A percentile compares a stretch with the other conserved stretches of the same genome.
Evolutionary conservation across 2,113 vertebrate species (phyloP).

Genomic region (Mirounga angustirostris): DNA sequence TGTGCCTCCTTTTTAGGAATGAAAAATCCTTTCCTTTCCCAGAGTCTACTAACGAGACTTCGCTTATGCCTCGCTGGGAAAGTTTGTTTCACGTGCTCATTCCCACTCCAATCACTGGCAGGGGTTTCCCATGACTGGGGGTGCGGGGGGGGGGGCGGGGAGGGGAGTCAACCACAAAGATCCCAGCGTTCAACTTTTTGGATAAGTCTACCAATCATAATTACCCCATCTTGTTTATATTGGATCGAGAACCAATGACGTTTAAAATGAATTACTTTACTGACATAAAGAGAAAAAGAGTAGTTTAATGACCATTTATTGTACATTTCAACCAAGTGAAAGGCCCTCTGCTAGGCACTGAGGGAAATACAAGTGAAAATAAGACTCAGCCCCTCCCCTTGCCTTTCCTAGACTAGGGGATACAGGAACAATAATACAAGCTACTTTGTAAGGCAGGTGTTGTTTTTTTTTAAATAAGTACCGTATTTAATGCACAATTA

Average conservation of each 20-base stretch:
- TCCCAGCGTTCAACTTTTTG: neutral
- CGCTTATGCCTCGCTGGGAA: neutral
- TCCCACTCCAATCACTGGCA: neutral
- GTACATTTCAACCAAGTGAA: neutral
- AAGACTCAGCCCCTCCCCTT: neutral
- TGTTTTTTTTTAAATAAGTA: neutral
- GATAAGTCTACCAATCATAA: neutral
- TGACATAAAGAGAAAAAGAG: neutral
- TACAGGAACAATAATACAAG: neutral
- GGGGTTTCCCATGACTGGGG: neutral
- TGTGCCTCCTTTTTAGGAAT: neutral
- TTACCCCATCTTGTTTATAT: neutral
- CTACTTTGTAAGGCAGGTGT: neutral
- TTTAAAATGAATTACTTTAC: conserved; percentile 20
- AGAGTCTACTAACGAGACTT: neutral
- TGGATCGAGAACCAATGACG: neutral
- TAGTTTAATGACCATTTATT: neutral
- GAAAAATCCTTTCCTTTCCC: neutral
- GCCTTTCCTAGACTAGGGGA: neutral
- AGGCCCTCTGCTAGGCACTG: conserved; percentile 3
- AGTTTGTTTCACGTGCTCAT: neutral
- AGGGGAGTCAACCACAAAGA: neutral
- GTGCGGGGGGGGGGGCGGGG: too few relatives aligned
- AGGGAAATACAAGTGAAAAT: neutral
- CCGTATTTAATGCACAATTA: neutral